Base-by-base conservation (phyloP, 2,888 invertebrate species). In the Eristalinus sepulchralis region DNA sequence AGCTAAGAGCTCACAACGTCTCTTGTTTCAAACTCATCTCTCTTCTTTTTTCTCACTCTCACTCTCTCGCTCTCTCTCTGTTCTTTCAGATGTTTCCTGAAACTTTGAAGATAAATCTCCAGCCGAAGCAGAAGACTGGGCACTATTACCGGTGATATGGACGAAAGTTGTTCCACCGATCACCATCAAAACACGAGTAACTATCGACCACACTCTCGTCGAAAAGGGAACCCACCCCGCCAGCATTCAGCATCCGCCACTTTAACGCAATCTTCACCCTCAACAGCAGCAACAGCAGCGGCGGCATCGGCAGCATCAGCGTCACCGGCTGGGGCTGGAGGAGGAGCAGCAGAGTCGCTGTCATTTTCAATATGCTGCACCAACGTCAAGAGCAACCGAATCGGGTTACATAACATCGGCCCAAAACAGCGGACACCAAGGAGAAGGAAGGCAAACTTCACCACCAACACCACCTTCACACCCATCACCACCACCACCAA, bases 31-130 rank as follows among this genome's bases (percentile, higher is more conserved):
- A 13, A 39, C 39, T 39, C n/a, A 71, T 5, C 2, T 17, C 47
- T 47, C 27, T 2, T 17, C 47, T 47, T 17, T 1, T 47, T 47
- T 47, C 13, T n/a, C 39, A 39, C n/a, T 39, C n/a, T 64, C 27
- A 17, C 64, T 75, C n/a, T 75, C 33, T 60, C 33, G 79, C 63
- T 80, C 72, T 76, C 27, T 55, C 27, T 53, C 68, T 68, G 47
- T 47, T 27, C 34, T 88, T 86, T 75, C 73, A 89, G 89, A 89
- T 89, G 89, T 88, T 89, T 89, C 88, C 88, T 88, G 85, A 89
- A 84, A 86, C 82, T 88, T 82, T 88, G 70, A 88, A 88, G 81
- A 88, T 88, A 88, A 88, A 87, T 88, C 81, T 80, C 64, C 84
- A 80, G 76, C 83, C 83, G 70, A 79, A 79, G 71, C 67, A 81